Base-by-base conservation (phyloP, 2,888 invertebrate species). In the Aphrophora alni region DNA sequence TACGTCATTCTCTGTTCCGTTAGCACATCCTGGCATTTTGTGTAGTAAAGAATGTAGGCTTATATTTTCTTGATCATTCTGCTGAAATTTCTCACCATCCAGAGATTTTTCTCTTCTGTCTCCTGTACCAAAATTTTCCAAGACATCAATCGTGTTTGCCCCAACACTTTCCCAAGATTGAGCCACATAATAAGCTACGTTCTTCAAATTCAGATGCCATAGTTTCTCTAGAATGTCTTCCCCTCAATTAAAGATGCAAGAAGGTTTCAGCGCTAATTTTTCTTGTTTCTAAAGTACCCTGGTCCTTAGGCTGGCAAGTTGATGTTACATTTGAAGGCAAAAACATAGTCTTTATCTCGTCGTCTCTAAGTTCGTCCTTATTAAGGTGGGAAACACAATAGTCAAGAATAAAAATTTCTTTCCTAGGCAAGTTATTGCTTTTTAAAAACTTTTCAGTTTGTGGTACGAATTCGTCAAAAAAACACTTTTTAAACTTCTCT, bases 381-480 rank as follows among this genome's bases (percentile, higher is more conserved):
- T 71, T 28, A 28, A 51, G 72, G 38, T 80, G 76, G 21, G 69
- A 28, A 14, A 72, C 21, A 72, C 71, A 44, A 76, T 80, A 76
- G 80, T 71, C 72, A 24, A 80, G 71, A 10, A 80, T 68, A 44
- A 76, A 72, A 27, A 80, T 28, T 38, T 76, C 76, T 69, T 76
- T 76, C 33, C 72, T 25, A 51, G 77, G 80, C 70, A 77, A 80
- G 26, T 80, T 80, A 51, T 80, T 80, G n/a, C 17, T 27, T 72
- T 77, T 59, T 8, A 77, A 59, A 80, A 69, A 76, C 76, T 76
- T 25, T 76, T 80, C 44, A 75, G 73, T 73, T 38, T 26, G 38
- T 10, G 75, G 80, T 25, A 80, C 75, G 70, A 75, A 75, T 33
- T 80, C 44, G 5, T 75, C 14, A 68, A 75, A 74, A 75, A 76